Base-by-base conservation (phyloP, 2,888 invertebrate genomes). In the Sabatieria punctata region DNA sequence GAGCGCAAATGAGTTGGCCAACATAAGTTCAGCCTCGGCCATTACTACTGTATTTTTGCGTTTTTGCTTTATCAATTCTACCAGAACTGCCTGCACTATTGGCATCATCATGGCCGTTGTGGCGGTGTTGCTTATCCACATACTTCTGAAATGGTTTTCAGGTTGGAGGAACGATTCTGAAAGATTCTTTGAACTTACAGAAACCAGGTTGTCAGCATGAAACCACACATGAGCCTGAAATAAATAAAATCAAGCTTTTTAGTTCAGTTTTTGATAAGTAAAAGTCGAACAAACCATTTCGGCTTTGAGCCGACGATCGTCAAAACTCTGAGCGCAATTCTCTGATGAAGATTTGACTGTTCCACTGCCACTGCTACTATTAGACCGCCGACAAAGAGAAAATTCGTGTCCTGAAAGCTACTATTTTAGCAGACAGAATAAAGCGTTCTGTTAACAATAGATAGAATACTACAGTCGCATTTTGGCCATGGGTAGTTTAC, bases 51-150 rank as follows among this genome's bases (percentile, higher is more conserved):
- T 19, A 19, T 4, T 4, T 19, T 36, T 36, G 13, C 24, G 41
- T 22, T 25, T 40, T n/a, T 25, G 24, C 24, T 13, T 22, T 23
- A 54, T 51, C 23, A 86, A 69, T 53, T 85, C 84, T 59, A 79
- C 76, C 4, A 38, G 38, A n/a, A 38, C 38, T 8, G 8, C 11
- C 38, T 18, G 19, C 6, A 8, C 38, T 8, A 38, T 38, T 6
- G 38, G 38, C 6, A 38, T 8, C 38, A 38, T 38, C 38, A 38
- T 38, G 22, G 38, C 38, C 11, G 38, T 38, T 6, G 38, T 38
- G n/a, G 38, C 38, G 11, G 38, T 38, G n/a, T 38, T 38, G 22
- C 38, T 38, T 8, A 38, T 6, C 38, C 38, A 38, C 38, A 38
- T 38, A n/a, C 38, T 38, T n/a, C 38, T 38, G 19, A 38, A 11